Conservation (phyloP, 2,113 vertebrate genomes). For the Serranochromis macrocephalus region DNA sequence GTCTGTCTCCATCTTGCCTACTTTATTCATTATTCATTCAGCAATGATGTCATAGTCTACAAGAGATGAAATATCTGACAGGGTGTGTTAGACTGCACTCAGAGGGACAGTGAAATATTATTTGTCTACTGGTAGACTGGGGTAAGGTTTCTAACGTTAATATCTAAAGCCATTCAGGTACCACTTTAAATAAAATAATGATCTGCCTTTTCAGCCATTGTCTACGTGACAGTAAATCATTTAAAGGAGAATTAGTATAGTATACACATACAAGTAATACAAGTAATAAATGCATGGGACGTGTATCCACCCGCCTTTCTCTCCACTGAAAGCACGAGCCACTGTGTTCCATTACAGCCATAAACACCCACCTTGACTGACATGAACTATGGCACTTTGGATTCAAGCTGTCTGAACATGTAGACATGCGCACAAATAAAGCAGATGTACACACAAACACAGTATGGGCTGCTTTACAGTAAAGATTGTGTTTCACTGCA, state of each 20-base stretch:
- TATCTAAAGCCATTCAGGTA: background rate
- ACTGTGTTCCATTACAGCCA: background rate
- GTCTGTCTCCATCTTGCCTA: conserved; percentile 11
- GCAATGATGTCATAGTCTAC: conserved; percentile 47
- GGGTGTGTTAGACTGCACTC: conserved; percentile 13
- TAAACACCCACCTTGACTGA: conserved; percentile 28
- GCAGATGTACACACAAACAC: background rate
- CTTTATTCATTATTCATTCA: conserved; percentile 54
- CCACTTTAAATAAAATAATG: background rate
- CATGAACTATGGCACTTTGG: conserved; percentile 15
- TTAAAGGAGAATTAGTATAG: background rate
- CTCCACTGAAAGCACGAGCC: background rate
- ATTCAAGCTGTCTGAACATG: conserved; percentile 7
- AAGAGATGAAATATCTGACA: conserved; percentile 32
- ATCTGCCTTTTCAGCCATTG: background rate
- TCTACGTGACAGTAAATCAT: background rate
- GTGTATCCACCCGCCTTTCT: background rate
- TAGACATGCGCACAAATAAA: background rate
- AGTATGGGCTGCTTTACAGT: background rate
- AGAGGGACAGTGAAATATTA: background rate
- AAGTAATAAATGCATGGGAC: background rate
- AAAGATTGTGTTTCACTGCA: background rate
- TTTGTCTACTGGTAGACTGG: background rate
- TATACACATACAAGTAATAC: background rate
- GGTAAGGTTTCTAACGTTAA: background rate